Evolutionary conservation across 2,113 vertebrate genomes (phyloP).

Genomic region (Anhinga rufa): DNA sequence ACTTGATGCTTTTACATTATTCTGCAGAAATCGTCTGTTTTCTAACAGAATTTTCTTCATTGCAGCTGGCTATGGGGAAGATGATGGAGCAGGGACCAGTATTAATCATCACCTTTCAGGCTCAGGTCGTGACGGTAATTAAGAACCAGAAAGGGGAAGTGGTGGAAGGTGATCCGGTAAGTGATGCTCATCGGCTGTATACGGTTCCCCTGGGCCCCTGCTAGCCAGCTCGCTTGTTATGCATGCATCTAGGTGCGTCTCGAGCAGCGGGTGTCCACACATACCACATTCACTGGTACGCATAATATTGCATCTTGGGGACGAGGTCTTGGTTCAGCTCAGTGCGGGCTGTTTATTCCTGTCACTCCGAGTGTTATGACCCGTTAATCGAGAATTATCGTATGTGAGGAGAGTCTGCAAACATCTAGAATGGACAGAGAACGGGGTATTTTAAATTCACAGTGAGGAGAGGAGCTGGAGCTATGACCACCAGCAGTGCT

Average conservation of each 20-base stretch:
- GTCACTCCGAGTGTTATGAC: neutral
- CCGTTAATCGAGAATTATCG: neutral
- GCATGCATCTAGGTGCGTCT: neutral
- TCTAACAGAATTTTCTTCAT: neutral
- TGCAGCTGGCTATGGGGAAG: conserved; percentile 94
- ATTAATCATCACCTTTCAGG: conserved; percentile 95
- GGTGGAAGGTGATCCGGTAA: conserved; percentile 93
- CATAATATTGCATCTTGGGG: neutral
- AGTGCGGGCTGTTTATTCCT: neutral
- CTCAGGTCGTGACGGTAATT: conserved; percentile 92
- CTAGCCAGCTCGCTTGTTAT: fast-evolving
- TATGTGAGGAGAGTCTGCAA: neutral
- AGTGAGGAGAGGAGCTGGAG: neutral
- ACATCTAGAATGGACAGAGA: neutral
- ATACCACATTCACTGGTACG: fast-evolving
- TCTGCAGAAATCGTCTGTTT: neutral
- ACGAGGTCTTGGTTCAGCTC: neutral
- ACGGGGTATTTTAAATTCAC: neutral
- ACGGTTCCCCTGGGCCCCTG: neutral
- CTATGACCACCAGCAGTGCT: neutral
- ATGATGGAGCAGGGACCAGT: conserved; percentile 99
- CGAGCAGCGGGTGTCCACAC: neutral
- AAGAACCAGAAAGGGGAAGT: conserved; percentile 86
- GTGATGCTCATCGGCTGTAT: neutral
- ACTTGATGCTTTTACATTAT: neutral